phyloP scores from a whole-genome alignment of 2,797 vertebrate genomes.

The Amblyopsis hoosieri region DNA sequence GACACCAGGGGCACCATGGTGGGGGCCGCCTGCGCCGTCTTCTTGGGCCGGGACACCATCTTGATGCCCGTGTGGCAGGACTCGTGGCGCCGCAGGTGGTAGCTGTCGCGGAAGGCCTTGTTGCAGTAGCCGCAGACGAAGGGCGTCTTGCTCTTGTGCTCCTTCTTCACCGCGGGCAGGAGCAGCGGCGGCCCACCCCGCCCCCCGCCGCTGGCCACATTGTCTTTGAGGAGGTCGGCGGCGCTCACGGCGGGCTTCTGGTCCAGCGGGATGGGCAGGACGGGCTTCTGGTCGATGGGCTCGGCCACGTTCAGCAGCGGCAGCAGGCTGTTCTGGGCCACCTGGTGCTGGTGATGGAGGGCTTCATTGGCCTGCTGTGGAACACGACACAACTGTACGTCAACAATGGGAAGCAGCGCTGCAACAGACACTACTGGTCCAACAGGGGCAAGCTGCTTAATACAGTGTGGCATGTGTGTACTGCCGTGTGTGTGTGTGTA shows the following conservation, averaged over 20 bases:
- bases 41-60: conserved; percentile 97
- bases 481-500: no score
- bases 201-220: conserved; percentile 74
- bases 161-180: conserved; percentile 90
- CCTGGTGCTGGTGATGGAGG: conserved; percentile 98
- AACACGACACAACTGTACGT: conserved; percentile 25
- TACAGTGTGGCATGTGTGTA: no score
- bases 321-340: conserved; percentile 94
- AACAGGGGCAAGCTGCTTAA: no score
- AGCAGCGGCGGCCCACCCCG: conserved; percentile 34
- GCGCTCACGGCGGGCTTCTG: conserved; percentile 91
- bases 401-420: no score
- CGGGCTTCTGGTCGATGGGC: conserved; percentile 94
- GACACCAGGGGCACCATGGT: conserved; percentile 97
- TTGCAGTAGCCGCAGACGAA: conserved; percentile 99
- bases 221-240: conserved; percentile 93
- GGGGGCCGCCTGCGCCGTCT: conserved; percentile 82
- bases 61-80: conserved; percentile 99
- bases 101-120: conserved; percentile 99
- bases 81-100: conserved; percentile 97
- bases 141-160: conserved; percentile 95
- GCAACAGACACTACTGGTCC: no score
- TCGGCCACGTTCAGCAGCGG: conserved; percentile 94
- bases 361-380: conserved; percentile 92
- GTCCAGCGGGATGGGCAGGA: conserved; percentile 94